A percentile compares a stretch with the other conserved stretches of the same genome.
phyloP scores from a whole-genome alignment of 2,797 vertebrate genomes.

The Bradypodion ventrale region DNA sequence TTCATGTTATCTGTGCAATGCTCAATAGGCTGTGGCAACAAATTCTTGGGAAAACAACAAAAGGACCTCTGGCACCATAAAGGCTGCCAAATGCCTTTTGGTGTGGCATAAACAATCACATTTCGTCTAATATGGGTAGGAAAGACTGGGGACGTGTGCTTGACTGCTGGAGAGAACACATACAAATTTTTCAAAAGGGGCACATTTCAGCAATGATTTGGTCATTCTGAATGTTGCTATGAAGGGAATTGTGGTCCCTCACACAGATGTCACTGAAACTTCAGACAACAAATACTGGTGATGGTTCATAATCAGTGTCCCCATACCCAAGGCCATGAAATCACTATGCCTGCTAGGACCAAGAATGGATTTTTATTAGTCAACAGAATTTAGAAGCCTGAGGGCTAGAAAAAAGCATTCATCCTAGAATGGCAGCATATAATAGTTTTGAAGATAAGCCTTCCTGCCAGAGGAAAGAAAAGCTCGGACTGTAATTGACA shows the following conservation, averaged over 20 bases:
- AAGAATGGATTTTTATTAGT: neutral
- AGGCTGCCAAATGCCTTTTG: neutral
- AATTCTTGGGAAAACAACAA: neutral
- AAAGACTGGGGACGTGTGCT: neutral
- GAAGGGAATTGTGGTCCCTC: neutral
- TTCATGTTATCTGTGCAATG: neutral
- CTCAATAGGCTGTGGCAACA: neutral
- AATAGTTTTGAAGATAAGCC: neutral
- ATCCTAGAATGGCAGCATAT: neutral
- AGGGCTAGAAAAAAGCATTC: neutral
- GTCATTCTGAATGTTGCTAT: neutral
- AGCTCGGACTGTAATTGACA: neutral
- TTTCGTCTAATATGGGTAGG: neutral
- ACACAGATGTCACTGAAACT: neutral
- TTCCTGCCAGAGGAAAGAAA: neutral
- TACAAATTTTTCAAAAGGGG: neutral
- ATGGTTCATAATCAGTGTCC: neutral
- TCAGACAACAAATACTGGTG: neutral
- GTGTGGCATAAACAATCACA: neutral
- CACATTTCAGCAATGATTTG: neutral
- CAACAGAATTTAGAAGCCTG: neutral
- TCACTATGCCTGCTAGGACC: neutral
- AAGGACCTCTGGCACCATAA: neutral
- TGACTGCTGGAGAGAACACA: neutral
- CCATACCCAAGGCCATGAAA: neutral